Conservation (phyloP, 2,888 invertebrate genomes). For the Hoplodrina blanda region DNA sequence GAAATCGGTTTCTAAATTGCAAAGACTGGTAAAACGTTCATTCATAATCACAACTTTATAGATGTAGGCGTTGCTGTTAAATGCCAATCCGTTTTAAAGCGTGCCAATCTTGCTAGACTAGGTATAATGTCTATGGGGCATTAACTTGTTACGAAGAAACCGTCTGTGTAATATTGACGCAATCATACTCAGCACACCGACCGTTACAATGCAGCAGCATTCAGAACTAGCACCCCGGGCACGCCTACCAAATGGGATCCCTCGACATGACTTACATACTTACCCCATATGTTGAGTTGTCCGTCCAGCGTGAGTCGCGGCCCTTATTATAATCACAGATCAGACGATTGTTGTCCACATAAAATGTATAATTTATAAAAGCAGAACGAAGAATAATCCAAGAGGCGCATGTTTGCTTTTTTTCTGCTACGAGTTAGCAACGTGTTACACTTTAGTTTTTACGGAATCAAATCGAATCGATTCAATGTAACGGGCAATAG, state of each 20-base stretch:
- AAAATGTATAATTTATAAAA: slow-evolving; percentile 89
- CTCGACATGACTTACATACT: slow-evolving; percentile 72
- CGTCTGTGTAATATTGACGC: slow-evolving; percentile 73
- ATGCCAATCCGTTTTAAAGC: slow-evolving; percentile 55
- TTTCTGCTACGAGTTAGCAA: slow-evolving; percentile 74
- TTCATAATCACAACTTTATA: slow-evolving; percentile 23
- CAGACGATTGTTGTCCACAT: slow-evolving; percentile 87
- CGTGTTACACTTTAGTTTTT: slow-evolving; percentile 82
- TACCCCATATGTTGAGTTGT: slow-evolving; percentile 72
- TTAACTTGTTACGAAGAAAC: slow-evolving; percentile 70
- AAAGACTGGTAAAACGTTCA: slow-evolving; percentile 15
- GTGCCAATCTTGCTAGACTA: slow-evolving; percentile 69
- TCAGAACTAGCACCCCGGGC: slow-evolving; percentile 73
- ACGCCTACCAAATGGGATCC: slow-evolving; percentile 76
- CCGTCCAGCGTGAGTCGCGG: slow-evolving; percentile 82
- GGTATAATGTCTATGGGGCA: slow-evolving; percentile 63
- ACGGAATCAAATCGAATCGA: slow-evolving; percentile 70
- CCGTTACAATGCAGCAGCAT: slow-evolving; percentile 76
- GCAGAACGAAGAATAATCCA: slow-evolving; percentile 78
- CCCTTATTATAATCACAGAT: slow-evolving; percentile 89
- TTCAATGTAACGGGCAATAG: slow-evolving; percentile 72
- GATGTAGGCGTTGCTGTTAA: slow-evolving; percentile 27
- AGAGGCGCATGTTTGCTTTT: slow-evolving; percentile 76
- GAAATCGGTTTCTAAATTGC: background rate
- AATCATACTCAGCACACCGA: slow-evolving; percentile 78